A percentile compares a stretch with the other conserved stretches of the same genome.
Evolutionary conservation across 2,797 vertebrate species (phyloP).

Genomic region (Stomatorhinus walkeri): DNA sequence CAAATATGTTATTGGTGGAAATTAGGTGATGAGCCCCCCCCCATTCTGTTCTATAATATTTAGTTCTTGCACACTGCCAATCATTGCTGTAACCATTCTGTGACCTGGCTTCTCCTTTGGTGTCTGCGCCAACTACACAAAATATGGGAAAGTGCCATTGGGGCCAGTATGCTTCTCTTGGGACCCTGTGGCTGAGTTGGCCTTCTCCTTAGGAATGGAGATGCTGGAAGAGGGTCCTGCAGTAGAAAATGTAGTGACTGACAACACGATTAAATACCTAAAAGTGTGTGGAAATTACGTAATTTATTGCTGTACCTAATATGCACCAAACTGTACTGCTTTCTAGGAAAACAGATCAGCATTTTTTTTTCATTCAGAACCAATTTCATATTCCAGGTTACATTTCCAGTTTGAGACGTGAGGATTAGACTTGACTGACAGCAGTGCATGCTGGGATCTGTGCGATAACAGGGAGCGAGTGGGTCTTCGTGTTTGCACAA

Average conservation of each 20-base stretch:
- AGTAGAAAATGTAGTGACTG: background rate
- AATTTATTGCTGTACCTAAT: background rate
- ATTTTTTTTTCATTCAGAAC: background rate
- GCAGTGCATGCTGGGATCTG: background rate
- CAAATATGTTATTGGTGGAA: background rate
- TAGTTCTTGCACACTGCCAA: background rate
- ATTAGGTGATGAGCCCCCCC: background rate
- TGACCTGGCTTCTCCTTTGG: background rate
- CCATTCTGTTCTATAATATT: background rate
- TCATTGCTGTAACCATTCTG: background rate
- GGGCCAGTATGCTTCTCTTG: background rate
- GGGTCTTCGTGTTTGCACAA: background rate
- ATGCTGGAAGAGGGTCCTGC: background rate
- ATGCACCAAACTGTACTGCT: background rate
- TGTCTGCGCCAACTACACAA: background rate
- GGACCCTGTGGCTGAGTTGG: background rate
- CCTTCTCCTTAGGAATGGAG: background rate
- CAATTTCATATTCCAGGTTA: background rate
- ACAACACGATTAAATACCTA: background rate
- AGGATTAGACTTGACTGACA: constrained; percentile 4
- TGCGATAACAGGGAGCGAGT: background rate
- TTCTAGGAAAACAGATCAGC: background rate
- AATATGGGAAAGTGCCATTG: background rate
- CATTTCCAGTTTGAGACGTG: background rate
- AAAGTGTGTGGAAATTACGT: background rate